These are phyloP conservation scores for Colistium nudipinnis DNA, from an alignment of 2,113 vertebrate species.

Conservation along the genomic window DNA sequence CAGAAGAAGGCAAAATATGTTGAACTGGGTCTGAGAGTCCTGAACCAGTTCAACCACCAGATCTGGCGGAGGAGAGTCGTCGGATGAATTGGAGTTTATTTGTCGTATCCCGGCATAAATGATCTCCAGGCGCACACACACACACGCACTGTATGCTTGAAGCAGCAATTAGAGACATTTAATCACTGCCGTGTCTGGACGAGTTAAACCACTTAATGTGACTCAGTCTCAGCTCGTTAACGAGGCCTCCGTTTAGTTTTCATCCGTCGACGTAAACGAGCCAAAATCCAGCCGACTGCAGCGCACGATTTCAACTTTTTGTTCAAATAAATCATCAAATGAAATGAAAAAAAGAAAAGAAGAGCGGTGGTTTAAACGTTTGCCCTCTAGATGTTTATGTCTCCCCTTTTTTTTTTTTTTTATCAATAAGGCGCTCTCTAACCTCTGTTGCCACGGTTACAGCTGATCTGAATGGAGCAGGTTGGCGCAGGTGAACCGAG, in stretches of 20 bases:
- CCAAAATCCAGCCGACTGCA: neutral
- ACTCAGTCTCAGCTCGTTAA: neutral
- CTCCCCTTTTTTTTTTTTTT: neutral
- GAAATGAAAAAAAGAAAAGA: too few relatives aligned
- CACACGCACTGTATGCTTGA: conserved; percentile 39
- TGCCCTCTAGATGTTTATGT: neutral
- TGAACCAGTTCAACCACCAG: too few relatives aligned
- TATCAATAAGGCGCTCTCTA: neutral
- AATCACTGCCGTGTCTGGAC: conserved; percentile 46
- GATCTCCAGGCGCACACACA: conserved; percentile 14
- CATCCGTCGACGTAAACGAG: neutral
- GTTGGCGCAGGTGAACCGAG: neutral
- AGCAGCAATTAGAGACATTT: conserved; percentile 71
- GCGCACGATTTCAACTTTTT: too few relatives aligned
- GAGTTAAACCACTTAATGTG: conserved; percentile 13
- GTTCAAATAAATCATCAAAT: too few relatives aligned
- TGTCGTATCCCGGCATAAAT: too few relatives aligned
- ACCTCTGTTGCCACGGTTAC: neutral
- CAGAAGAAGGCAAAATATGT: too few relatives aligned
- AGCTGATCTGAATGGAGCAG: neutral
- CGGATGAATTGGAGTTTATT: too few relatives aligned
- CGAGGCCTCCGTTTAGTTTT: neutral
- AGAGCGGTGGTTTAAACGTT: too few relatives aligned
- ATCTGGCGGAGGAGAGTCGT: too few relatives aligned
- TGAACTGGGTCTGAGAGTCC: too few relatives aligned